A percentile compares a stretch with the other conserved stretches of the same genome.
phyloP scores from a whole-genome alignment of 2,113 vertebrate genomes.

The Grammomys surdaster region DNA sequence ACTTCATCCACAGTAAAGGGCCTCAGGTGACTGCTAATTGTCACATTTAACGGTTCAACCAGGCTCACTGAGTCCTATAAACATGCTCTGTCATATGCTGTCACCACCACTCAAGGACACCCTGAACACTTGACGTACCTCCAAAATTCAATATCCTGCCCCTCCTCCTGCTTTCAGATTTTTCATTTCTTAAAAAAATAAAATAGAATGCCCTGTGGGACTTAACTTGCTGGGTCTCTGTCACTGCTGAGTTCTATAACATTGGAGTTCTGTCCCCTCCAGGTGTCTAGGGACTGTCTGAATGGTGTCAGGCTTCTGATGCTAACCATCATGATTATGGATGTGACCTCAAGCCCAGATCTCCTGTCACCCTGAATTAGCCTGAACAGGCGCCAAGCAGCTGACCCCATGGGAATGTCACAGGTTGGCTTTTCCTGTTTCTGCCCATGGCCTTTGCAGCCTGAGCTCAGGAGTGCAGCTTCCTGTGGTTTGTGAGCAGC shows the following conservation, averaged over 20 bases:
- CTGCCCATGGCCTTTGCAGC: slow-evolving; percentile 43
- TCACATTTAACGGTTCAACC: background rate
- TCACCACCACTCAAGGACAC: slow-evolving; percentile 10
- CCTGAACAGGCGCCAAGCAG: slow-evolving; percentile 6
- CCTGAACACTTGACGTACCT: background rate
- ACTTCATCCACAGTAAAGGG: background rate
- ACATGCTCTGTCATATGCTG: background rate
- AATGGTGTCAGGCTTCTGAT: slow-evolving; percentile 46
- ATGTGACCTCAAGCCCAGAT: slow-evolving; percentile 58
- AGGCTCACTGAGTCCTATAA: background rate
- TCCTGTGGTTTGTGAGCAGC: slow-evolving; percentile 35
- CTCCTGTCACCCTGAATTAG: slow-evolving; percentile 52
- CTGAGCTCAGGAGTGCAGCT: slow-evolving; percentile 9
- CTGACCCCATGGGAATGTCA: slow-evolving; percentile 60
- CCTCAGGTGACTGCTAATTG: background rate
- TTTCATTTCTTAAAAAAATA: background rate
- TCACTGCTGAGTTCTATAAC: slow-evolving; percentile 59
- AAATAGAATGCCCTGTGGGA: background rate
- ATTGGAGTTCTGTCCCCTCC: slow-evolving; percentile 48
- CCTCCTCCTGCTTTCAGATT: slow-evolving; percentile 1
- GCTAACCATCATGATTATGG: background rate
- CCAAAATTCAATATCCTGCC: background rate
- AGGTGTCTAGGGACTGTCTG: slow-evolving; percentile 38
- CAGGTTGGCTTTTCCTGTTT: background rate
- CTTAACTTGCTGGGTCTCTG: slow-evolving; percentile 46